A percentile compares a stretch with the other conserved stretches of the same genome.
Conservation (phyloP, 2,888 invertebrate genomes). For the Anorthoa munda region DNA sequence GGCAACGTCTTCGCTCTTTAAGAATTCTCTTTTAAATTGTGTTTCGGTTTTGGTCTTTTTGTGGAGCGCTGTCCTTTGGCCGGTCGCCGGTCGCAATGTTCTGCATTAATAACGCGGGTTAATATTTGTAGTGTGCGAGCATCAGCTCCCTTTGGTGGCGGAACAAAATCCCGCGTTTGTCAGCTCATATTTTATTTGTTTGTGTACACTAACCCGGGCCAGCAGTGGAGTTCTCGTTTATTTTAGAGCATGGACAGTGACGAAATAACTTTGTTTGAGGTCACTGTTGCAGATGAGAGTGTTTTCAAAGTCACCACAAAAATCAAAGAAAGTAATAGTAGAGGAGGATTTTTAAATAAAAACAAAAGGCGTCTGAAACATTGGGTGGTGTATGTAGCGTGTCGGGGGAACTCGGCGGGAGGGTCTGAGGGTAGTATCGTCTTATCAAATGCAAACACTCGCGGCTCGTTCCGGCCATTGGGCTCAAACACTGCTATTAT, state of each 20-base stretch:
- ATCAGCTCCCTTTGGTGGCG: constrained; percentile 60
- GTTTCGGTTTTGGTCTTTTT: constrained; percentile 88
- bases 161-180: constrained; percentile 60
- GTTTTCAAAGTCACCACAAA: constrained; percentile 23
- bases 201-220: constrained; percentile 38
- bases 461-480: constrained; percentile 87
- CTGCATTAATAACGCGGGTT: constrained; percentile 84
- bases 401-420: constrained; percentile 65
- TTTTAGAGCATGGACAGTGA: constrained; percentile 28
- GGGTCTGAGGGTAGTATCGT: constrained; percentile 64
- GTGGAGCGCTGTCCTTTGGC: constrained; percentile 83
- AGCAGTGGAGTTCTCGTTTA: constrained; percentile 26
- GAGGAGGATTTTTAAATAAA: constrained; percentile 50
- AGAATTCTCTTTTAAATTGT: constrained; percentile 90
- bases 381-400: constrained; percentile 64
- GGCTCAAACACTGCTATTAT: constrained; percentile 84
- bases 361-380: constrained; percentile 60
- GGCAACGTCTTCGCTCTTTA: constrained; percentile 87
- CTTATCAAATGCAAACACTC: constrained; percentile 90
- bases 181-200: constrained; percentile 65
- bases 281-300: constrained; percentile 5
- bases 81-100: constrained; percentile 80
- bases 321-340: constrained; percentile 31
- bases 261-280: constrained; percentile 37
- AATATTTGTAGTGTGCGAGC: constrained; percentile 73